A percentile compares a stretch with the other conserved stretches of the same genome.
phyloP scores from a whole-genome alignment of 2,113 vertebrate species.

The Actenoides hombroni region DNA sequence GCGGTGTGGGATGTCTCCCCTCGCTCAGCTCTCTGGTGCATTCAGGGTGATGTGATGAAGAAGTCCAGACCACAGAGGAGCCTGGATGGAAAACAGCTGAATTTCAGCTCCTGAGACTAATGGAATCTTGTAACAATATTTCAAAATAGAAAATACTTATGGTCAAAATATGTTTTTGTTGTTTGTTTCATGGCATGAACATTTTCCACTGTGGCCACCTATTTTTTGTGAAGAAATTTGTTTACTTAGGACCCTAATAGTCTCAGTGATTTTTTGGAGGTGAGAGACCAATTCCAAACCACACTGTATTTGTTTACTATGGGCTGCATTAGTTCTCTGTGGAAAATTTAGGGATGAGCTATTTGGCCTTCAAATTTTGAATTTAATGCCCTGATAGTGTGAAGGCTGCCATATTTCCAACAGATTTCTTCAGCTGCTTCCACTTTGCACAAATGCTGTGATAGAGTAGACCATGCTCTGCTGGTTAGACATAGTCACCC shows the following conservation, averaged over 20 bases:
- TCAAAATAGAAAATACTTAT: slow-evolving; percentile 48
- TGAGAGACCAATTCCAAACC: background rate
- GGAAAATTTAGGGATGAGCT: background rate
- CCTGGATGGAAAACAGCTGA: background rate
- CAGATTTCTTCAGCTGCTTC: background rate
- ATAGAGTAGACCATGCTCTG: background rate
- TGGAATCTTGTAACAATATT: background rate
- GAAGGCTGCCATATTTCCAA: background rate
- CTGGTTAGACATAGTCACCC: background rate
- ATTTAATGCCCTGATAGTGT: background rate
- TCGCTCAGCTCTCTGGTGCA: background rate
- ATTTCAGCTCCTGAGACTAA: background rate
- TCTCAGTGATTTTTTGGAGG: background rate
- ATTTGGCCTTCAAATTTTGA: background rate
- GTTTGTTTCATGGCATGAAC: background rate
- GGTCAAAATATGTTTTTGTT: slow-evolving; percentile 20
- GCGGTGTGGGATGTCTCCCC: background rate
- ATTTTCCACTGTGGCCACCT: background rate
- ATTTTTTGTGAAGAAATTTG: background rate
- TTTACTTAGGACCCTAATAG: background rate
- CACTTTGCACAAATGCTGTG: background rate
- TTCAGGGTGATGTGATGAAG: background rate
- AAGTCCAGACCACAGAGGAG: background rate
- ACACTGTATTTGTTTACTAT: background rate
- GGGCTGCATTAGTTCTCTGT: background rate